phyloP scores from a whole-genome alignment of 2,888 invertebrate genomes.

The Carcina quercana region DNA sequence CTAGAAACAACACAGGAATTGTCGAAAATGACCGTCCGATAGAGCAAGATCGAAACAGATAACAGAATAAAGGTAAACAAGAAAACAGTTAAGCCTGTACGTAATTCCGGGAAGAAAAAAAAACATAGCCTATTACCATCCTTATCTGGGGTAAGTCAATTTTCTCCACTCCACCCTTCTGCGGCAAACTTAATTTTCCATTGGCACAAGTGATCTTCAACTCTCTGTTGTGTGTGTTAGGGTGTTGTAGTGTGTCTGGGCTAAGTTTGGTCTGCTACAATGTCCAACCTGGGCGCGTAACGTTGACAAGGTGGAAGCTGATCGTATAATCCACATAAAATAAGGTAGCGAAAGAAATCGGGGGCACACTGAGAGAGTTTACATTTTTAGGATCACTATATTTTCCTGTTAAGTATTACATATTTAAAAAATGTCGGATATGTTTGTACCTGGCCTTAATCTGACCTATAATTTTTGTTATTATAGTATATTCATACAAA shows the following conservation, averaged over 20 bases:
- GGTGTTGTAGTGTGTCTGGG: conserved; percentile 6
- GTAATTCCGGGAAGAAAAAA: conserved; percentile 54
- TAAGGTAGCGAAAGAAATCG: conserved; percentile 53
- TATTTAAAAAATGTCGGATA: background rate
- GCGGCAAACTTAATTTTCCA: conserved; percentile 16
- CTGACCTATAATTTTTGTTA: too few relatives aligned
- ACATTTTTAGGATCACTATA: too few relatives aligned
- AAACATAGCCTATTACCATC: conserved; percentile 61
- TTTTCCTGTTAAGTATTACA: background rate
- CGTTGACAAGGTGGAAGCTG: conserved; percentile 70
- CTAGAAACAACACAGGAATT: too few relatives aligned
- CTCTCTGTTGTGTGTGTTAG: conserved; percentile 20
- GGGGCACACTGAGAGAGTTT: conserved; percentile 34
- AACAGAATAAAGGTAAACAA: conserved; percentile 65
- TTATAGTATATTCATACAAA: too few relatives aligned
- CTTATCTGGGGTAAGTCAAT: conserved; percentile 72
- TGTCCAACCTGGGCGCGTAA: conserved; percentile 64
- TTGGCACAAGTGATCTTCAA: conserved; percentile 14
- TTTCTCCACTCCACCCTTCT: conserved; percentile 49
- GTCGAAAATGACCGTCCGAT: too few relatives aligned
- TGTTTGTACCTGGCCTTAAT: background rate
- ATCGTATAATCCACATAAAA: conserved; percentile 72
- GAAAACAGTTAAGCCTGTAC: conserved; percentile 53
- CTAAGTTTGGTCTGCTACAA: conserved; percentile 32
- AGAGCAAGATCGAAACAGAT: conserved; percentile 8